Base-by-base conservation (phyloP, 2,113 vertebrate genomes). In the Nesoenas mayeri region DNA sequence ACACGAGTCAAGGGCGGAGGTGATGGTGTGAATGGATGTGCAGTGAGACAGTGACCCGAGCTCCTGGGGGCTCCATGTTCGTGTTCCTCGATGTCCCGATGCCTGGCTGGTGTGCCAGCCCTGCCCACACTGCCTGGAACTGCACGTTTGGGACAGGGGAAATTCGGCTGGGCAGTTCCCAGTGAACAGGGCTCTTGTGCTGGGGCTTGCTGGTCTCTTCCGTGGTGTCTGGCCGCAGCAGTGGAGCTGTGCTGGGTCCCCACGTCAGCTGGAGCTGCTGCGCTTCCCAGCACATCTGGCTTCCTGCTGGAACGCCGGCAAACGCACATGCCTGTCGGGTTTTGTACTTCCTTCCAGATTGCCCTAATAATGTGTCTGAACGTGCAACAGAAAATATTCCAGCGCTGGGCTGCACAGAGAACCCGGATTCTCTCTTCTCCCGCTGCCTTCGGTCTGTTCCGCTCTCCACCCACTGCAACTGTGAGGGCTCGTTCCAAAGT, bases 401-500 rank as follows among this genome's bases (percentile, higher is more conserved):
- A n/a, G 60, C 4, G 38, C 75, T 31, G 79, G 90, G 58, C 85
- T 82, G 66, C 54, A 20, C 50, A 25, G 47, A 51, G 64, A 42
- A 53, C 44, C 67, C 14, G 75, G 38, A 14, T 26, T 34, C 56
- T 67, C 53, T 11, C 62, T 56, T 64, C 44, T 91, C 53, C 64
- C 2, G 0, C 82, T 56, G 79, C 75, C 92, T 48, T 54, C 4
- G 7, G 9, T 69, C 73, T 11, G 71, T 89, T 42, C 54, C 0
- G 1, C 67, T 74, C 89, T 77, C 94, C 91, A 54, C 85, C 79
- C 87, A 13, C 15, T 2, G 40, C 66, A 31, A 64, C 93, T 21
- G 80, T 6, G 4, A 85, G 50, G 86, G 57, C 79, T 72, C 5
- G 3, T 96, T 96, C 93, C 96, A 96, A 96, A 97, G 96, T 93